A percentile compares a stretch with the other conserved stretches of the same genome.
These are phyloP conservation scores for Apis mellifera DNA, from an alignment of 1,140 invertebrate genomes.

Conservation along the genomic window DNA sequence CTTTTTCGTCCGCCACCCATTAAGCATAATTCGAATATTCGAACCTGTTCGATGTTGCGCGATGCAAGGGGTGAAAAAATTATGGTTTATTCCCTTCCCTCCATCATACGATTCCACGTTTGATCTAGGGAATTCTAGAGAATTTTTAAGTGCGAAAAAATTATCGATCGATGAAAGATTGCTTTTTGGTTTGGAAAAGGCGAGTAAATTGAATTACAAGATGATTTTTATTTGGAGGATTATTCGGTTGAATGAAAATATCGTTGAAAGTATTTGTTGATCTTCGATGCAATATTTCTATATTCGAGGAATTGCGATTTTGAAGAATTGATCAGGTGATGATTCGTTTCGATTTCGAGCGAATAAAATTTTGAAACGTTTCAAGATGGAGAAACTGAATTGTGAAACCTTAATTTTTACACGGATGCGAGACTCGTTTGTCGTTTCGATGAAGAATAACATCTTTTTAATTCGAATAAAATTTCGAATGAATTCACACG, in stretches of 20 bases:
- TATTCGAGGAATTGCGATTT: not conserved
- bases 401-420: not conserved
- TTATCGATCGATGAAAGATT: not conserved
- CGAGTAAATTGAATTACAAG: not conserved
- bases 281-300: not conserved
- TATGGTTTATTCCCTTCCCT: not conserved
- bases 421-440: too few species aligned
- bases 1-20: slow-evolving; percentile 12
- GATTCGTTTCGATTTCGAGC: too few species aligned
- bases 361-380: not conserved
- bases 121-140: not conserved
- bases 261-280: not conserved
- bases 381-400: not conserved
- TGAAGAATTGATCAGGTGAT: not conserved
- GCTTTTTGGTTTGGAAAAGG: rapidly evolving
- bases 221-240: not conserved
- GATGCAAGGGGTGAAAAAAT: slow-evolving; percentile 25
- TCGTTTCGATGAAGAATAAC: not conserved
- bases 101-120: not conserved
- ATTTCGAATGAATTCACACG: not conserved
- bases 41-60: not conserved
- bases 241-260: not conserved
- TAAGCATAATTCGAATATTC: slow-evolving; percentile 25
- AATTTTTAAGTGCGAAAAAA: too few species aligned
- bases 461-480: too few species aligned